Percentiles rank a stretch among this genome's conserved stretches.
phyloP scores from a whole-genome alignment of 2,113 vertebrate genomes.

The Anguilla rostrata region DNA sequence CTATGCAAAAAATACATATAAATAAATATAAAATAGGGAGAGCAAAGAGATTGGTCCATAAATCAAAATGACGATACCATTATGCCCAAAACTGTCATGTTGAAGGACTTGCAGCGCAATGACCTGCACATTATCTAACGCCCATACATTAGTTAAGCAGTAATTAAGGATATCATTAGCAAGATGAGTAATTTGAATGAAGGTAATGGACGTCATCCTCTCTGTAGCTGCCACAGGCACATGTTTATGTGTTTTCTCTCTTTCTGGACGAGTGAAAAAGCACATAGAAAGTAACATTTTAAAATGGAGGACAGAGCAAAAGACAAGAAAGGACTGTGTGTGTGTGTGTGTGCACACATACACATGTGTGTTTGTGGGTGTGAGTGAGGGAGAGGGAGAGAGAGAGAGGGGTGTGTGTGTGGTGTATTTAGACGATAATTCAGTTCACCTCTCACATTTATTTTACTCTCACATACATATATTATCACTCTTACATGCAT shows the following conservation, averaged over 20 bases:
- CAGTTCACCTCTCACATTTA: no score
- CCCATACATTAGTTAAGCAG: constrained; percentile 49
- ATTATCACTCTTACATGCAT: no score
- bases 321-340: background rate
- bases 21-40: constrained; percentile 1
- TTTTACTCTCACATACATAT: no score
- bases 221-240: constrained; percentile 14
- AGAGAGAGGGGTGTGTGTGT: no score
- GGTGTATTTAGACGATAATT: no score
- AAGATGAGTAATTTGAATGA: constrained; percentile 26
- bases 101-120: constrained; percentile 60
- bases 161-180: constrained; percentile 65
- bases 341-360: no score
- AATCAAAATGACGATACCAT: constrained; percentile 59
- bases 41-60: constrained; percentile 48
- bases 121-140: constrained; percentile 49
- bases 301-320: background rate
- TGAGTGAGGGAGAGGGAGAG: no score
- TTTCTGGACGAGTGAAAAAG: constrained; percentile 18
- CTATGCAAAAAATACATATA: constrained; percentile 5
- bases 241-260: constrained; percentile 21
- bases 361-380: no score
- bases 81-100: constrained; percentile 58
- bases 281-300: background rate
- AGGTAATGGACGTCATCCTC: background rate